These are phyloP conservation scores for Coptodon bakossiorum DNA, from an alignment of 2,113 vertebrate genomes.

Conservation along the genomic window DNA sequence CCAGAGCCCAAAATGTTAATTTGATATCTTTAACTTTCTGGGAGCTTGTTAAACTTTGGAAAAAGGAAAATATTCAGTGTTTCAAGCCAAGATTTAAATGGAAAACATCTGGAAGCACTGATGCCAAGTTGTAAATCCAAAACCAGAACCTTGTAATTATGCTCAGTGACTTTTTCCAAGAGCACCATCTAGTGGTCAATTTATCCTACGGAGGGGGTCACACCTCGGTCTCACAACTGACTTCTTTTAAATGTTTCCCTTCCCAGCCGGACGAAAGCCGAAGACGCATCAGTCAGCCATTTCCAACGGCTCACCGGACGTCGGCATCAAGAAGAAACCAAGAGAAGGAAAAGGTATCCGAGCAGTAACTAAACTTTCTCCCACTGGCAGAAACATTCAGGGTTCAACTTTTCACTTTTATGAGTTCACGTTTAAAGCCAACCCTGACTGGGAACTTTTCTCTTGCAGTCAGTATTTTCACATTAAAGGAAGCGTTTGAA, in stretches of 20 bases:
- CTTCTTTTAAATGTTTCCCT: background rate
- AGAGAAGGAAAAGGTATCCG: conserved; percentile 92
- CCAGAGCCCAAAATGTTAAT: background rate
- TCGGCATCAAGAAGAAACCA: conserved; percentile 90
- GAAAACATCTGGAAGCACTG: background rate
- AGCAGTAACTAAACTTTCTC: background rate
- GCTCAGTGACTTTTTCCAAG: background rate
- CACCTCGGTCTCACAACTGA: background rate
- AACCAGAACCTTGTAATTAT: background rate
- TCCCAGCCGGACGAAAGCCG: conserved; percentile 87
- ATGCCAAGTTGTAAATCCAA: background rate
- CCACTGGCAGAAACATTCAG: fast-evolving
- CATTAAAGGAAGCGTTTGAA: background rate
- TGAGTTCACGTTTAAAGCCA: background rate
- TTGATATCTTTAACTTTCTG: background rate
- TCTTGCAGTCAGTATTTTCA: background rate
- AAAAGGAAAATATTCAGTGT: background rate
- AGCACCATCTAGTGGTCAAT: conserved; percentile 29
- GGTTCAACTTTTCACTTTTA: background rate
- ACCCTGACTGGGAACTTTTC: background rate
- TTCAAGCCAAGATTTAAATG: background rate
- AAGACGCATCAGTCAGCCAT: conserved; percentile 80
- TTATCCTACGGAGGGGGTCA: background rate
- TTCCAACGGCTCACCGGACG: conserved; percentile 82
- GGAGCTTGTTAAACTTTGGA: background rate